These are phyloP conservation scores for Netelia inedita DNA, from an alignment of 2,888 invertebrate species.

Conservation along the genomic window DNA sequence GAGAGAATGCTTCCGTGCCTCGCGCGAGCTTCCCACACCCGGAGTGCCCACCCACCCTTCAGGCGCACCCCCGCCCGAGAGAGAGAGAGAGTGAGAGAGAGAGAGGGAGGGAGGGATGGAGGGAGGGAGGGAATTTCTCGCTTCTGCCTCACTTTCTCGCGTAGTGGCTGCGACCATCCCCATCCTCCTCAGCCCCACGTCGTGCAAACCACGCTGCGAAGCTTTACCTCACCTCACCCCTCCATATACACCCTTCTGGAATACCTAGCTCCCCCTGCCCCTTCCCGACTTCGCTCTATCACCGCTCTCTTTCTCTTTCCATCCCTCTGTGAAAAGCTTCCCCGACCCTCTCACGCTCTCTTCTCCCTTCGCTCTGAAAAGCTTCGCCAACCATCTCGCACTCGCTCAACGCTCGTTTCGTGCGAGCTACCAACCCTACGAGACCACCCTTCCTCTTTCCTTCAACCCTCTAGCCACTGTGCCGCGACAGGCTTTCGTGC, in stretches of 20 bases:
- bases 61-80: conserved; percentile 66
- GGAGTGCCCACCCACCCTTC: conserved; percentile 57
- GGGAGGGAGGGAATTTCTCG: conserved; percentile 49
- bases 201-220: conserved; percentile 30
- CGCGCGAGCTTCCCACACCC: conserved; percentile 70
- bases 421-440: neutral
- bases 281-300: neutral
- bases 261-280: conserved; percentile 27
- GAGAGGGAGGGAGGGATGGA: conserved; percentile 48
- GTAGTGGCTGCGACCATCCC: conserved; percentile 29
- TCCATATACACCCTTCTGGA: conserved; percentile 23
- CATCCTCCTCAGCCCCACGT: conserved; percentile 8
- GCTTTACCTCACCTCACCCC: conserved; percentile 44
- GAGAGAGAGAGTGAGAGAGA: conserved; percentile 38
- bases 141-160: conserved; percentile 46
- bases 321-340: conserved; percentile 11
- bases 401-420: conserved; percentile 1
- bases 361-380: conserved; percentile 4
- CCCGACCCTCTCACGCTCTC: conserved; percentile 34
- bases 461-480: neutral
- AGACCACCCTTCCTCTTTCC: conserved; percentile 32
- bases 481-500: conserved; percentile 72
- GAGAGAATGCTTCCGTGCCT: conserved; percentile 78
- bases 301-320: conserved; percentile 5
- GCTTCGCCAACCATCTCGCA: conserved; percentile 33